A percentile compares a stretch with the other conserved stretches of the same genome.
These are phyloP conservation scores for Agonopterix alstromeriana DNA, from an alignment of 2,888 invertebrate genomes.

Conservation along the genomic window DNA sequence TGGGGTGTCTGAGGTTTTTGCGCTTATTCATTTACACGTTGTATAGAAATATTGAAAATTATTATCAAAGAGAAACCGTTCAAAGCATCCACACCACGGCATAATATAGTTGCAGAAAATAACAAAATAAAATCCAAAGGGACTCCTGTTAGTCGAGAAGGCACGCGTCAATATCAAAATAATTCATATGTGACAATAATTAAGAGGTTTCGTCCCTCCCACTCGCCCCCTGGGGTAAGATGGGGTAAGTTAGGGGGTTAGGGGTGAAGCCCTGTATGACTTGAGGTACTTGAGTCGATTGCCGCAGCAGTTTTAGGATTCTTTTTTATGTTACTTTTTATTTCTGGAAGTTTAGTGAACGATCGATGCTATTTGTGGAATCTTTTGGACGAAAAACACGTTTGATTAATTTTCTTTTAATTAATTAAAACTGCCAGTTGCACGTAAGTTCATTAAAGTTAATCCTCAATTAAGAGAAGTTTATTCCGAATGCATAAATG, in stretches of 20 bases:
- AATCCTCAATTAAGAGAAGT: too few species aligned
- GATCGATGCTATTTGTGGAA: too few species aligned
- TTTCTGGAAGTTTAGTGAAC: too few species aligned
- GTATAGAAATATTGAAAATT: too few species aligned
- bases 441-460: too few species aligned
- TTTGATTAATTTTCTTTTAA: too few species aligned
- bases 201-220: conserved; percentile 46
- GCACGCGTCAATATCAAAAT: conserved; percentile 63
- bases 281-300: conserved; percentile 5
- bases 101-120: conserved; percentile 9
- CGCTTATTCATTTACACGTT: too few species aligned
- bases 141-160: conserved; percentile 21
- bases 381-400: too few species aligned
- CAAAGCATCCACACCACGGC: conserved; percentile 6
- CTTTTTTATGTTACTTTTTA: neutral
- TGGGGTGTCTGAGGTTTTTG: too few species aligned
- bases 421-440: too few species aligned
- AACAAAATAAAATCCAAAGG: conserved; percentile 22
- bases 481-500: too few species aligned
- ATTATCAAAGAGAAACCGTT: neutral
- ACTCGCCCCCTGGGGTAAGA: conserved; percentile 31
- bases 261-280: conserved; percentile 24
- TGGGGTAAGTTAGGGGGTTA: conserved; percentile 21
- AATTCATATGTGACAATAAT: conserved; percentile 73
- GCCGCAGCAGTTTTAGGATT: neutral